Conservation (phyloP, 2,113 vertebrate species). For the Leucopternis melanops region DNA sequence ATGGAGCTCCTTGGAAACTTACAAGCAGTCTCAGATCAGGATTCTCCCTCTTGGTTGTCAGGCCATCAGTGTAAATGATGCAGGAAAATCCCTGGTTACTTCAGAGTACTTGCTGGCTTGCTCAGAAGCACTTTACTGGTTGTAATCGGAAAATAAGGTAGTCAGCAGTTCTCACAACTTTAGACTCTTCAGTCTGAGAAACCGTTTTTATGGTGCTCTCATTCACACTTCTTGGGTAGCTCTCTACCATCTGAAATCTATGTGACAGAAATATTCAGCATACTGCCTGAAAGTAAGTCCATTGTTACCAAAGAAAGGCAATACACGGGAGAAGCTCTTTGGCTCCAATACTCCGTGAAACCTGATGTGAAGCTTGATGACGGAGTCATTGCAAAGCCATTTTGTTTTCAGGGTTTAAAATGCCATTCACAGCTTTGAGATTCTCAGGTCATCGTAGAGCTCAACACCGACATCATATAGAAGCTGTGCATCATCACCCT, state of each 20-base stretch:
- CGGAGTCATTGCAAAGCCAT: background rate
- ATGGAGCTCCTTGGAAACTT: background rate
- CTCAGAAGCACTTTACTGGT: background rate
- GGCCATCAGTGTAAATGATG: background rate
- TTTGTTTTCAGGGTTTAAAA: background rate
- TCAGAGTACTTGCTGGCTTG: background rate
- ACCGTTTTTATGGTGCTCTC: background rate
- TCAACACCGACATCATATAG: accelerated
- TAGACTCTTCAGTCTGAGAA: background rate
- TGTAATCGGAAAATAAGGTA: background rate
- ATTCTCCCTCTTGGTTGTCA: constrained; percentile 6
- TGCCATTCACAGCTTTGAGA: background rate
- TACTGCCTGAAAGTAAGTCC: background rate
- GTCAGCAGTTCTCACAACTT: background rate
- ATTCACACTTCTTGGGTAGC: background rate
- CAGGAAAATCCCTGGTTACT: background rate
- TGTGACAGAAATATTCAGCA: background rate
- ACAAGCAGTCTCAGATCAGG: background rate
- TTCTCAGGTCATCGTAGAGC: background rate
- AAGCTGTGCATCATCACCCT: background rate
- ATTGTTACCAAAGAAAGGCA: background rate
- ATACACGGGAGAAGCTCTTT: background rate
- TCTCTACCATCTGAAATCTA: background rate
- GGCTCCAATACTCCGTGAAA: background rate
- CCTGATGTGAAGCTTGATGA: background rate